Base-by-base conservation (phyloP, 2,797 vertebrate genomes). In the Todus mexicanus region DNA sequence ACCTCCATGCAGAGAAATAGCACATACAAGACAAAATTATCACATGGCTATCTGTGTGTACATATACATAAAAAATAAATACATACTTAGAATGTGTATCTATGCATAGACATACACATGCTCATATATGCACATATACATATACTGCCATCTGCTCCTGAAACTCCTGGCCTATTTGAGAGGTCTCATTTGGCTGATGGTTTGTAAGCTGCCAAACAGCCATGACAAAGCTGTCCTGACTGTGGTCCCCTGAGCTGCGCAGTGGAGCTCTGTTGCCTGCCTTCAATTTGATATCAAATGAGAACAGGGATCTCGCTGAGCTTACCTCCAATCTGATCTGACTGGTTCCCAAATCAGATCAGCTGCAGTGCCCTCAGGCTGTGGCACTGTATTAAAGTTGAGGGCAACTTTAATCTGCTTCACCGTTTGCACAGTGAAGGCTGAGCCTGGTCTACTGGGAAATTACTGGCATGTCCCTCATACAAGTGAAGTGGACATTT, bases 371-470 rank as follows among this genome's bases (percentile, higher is more conserved):
- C 87, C 96, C 82, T 93, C 60, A 0, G 92, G 92, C 91, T 95
- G 70, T 48, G 77, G 68, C 71, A 68, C 42, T 50, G 77, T 89
- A 95, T 94, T 96, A 89, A 95, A 86, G 94, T 88, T 71, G 82
- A 90, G 94, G 76, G 91, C 92, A 92, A 85, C 85, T 95, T 93
- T 94, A 96, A 95, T 94, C 93, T 91, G 73, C 79, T 88, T 60
- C 43, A 37, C 65, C 1, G 7, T 91, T 93, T 91, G 69, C 84
- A 73, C 75, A 78, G 72, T 47, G 66, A 70, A 96, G 70, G 82
- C 87, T 47, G 70, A 53, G 56, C 66, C 85, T 81, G 75, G 70
- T 51, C 96, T 85, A 56, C 72, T 75, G 96, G 96, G 95, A 96
- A 96, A 96, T 96, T 81, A 96, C 0, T 2, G 60, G 29, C 31